Conservation (phyloP, 2,797 vertebrate species). For the Crocodylus rhombifer region DNA sequence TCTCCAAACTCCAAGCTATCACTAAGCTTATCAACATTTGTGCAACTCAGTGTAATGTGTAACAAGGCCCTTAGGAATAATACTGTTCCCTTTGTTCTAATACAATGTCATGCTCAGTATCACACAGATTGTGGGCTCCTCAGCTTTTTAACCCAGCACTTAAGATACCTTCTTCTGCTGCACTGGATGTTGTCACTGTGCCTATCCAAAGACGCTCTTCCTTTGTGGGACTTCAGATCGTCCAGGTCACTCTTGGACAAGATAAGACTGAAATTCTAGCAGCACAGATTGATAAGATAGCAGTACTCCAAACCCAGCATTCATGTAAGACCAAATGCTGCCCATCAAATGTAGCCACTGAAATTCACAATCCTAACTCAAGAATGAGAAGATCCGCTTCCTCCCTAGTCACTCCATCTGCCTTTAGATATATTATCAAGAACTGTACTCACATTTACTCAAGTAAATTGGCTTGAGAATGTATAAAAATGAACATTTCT, state of each 20-base stretch:
- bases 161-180: neutral
- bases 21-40: too few relatives aligned
- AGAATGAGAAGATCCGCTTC: neutral
- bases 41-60: too few relatives aligned
- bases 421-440: neutral
- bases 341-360: neutral
- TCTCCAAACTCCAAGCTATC: too few relatives aligned
- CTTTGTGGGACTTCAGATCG: neutral
- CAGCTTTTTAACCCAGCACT: neutral
- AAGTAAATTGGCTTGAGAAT: slow-evolving; percentile 13
- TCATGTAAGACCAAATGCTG: neutral
- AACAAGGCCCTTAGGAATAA: neutral
- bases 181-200: neutral
- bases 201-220: neutral
- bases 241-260: neutral
- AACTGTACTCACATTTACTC: neutral
- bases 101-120: neutral
- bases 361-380: neutral
- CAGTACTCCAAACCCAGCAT: neutral
- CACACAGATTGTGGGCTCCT: neutral
- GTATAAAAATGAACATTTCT: neutral
- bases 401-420: neutral
- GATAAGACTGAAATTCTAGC: neutral
- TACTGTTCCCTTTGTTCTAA: neutral
- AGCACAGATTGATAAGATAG: neutral